Evolutionary conservation across 2,888 invertebrate genomes (phyloP).

Genomic region (Rhamphomyia laevipes): DNA sequence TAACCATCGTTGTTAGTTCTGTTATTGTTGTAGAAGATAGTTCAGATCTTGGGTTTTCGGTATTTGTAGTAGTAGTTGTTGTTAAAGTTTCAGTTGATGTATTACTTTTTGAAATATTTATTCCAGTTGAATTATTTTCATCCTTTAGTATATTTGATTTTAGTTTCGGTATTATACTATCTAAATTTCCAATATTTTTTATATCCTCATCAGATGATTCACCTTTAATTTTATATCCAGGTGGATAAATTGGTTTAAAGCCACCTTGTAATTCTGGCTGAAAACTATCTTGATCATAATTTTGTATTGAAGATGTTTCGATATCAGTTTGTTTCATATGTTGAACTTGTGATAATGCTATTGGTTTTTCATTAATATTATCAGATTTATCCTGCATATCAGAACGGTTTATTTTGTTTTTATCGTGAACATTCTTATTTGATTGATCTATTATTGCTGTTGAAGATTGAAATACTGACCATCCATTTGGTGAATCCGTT

Average conservation of each 20-base stretch:
- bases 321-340: constrained; percentile 13
- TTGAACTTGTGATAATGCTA: constrained; percentile 7
- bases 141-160: no score
- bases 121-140: no score
- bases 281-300: constrained; percentile 53
- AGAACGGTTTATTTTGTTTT: constrained; percentile 33
- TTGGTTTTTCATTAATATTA: background rate
- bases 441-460: constrained; percentile 18
- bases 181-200: no score
- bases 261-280: constrained; percentile 57
- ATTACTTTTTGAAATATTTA: no score
- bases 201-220: background rate
- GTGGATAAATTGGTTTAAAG: constrained; percentile 54
- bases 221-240: constrained; percentile 26
- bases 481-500: constrained; percentile 44
- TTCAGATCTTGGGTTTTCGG: constrained; percentile 3
- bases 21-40: constrained; percentile 8
- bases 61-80: background rate
- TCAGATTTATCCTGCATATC: constrained; percentile 20
- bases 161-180: no score
- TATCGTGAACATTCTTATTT: constrained; percentile 21
- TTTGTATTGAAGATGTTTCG: constrained; percentile 34
- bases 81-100: no score
- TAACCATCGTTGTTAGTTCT: background rate
- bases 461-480: constrained; percentile 44